A percentile compares a stretch with the other conserved stretches of the same genome.
Evolutionary conservation across 2,113 vertebrate species (phyloP).

Genomic region (Chionodraco myersi): DNA sequence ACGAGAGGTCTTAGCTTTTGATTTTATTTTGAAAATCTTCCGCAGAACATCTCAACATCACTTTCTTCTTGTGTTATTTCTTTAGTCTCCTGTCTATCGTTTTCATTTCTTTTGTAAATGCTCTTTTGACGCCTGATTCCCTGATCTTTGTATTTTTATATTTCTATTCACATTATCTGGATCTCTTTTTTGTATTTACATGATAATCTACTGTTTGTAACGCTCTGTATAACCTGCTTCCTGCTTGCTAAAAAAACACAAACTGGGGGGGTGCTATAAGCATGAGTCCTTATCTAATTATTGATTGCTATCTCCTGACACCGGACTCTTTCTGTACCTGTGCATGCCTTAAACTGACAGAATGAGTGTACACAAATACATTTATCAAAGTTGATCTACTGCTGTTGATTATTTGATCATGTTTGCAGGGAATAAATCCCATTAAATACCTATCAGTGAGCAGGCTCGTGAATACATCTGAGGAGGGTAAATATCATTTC

Average conservation of each 20-base stretch:
- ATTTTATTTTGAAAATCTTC: too few species aligned
- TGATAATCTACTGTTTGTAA: conserved; percentile 46
- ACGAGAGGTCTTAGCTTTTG: too few species aligned
- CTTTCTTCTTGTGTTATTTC: not conserved
- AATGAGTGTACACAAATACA: conserved; percentile 40
- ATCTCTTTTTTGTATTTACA: conserved; percentile 55
- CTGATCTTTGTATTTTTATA: conserved; percentile 70
- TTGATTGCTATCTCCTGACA: conserved; percentile 30
- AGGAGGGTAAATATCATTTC: not conserved
- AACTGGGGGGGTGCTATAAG: conserved; percentile 8
- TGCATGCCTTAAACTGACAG: conserved; percentile 70
- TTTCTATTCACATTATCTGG: conserved; percentile 46
- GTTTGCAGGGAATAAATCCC: conserved; percentile 65
- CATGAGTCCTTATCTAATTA: conserved; percentile 41
- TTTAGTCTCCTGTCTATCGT: not conserved
- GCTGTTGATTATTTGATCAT: conserved; percentile 49
- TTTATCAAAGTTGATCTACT: conserved; percentile 48
- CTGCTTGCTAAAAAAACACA: conserved; percentile 6
- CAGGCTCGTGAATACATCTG: not conserved
- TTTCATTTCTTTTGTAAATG: conserved; percentile 46
- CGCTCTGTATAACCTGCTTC: conserved; percentile 42
- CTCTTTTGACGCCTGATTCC: conserved; percentile 1
- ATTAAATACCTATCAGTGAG: conserved; percentile 5
- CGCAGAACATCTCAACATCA: too few species aligned
- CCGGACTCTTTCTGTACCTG: conserved; percentile 56